Evolutionary conservation across 1,140 invertebrate species (phyloP).

Genomic region (Sminthurinus signatus): DNA sequence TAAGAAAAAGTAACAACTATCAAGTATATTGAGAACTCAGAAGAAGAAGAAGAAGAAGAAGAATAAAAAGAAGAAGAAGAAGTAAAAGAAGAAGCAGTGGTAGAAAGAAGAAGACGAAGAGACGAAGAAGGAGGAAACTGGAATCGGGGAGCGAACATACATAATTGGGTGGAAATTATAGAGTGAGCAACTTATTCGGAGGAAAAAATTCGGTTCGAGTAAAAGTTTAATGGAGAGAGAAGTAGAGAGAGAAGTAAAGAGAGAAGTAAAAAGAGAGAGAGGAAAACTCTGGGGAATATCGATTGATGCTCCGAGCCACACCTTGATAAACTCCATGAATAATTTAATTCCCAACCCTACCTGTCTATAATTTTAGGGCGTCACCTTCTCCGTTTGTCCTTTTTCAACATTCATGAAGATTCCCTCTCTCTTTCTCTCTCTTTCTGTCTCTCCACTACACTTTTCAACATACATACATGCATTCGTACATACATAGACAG

Average conservation of each 20-base stretch:
- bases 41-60: not conserved
- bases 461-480: constrained; percentile 1
- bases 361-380: constrained; percentile 42
- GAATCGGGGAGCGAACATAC: constrained; percentile 10
- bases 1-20: no score
- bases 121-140: not conserved
- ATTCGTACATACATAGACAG: not conserved
- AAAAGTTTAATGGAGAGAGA: constrained; percentile 38
- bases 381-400: constrained; percentile 41
- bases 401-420: constrained; percentile 38
- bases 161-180: constrained; percentile 43
- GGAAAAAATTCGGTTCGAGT: constrained; percentile 31
- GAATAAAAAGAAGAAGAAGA: not conserved
- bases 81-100: not conserved
- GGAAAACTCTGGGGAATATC: constrained; percentile 33
- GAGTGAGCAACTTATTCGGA: constrained; percentile 38
- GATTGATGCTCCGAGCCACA: constrained; percentile 41
- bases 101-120: no score
- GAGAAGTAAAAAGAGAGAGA: no score
- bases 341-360: constrained; percentile 40
- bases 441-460: not conserved
- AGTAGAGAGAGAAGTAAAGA: no score
- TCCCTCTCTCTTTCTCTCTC: not conserved
- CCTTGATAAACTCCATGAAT: constrained; percentile 43
- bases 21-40: no score